A percentile compares a stretch with the other conserved stretches of the same genome.
These are phyloP conservation scores for Apolygus lucorum DNA, from an alignment of 1,140 invertebrate species.

Conservation along the genomic window DNA sequence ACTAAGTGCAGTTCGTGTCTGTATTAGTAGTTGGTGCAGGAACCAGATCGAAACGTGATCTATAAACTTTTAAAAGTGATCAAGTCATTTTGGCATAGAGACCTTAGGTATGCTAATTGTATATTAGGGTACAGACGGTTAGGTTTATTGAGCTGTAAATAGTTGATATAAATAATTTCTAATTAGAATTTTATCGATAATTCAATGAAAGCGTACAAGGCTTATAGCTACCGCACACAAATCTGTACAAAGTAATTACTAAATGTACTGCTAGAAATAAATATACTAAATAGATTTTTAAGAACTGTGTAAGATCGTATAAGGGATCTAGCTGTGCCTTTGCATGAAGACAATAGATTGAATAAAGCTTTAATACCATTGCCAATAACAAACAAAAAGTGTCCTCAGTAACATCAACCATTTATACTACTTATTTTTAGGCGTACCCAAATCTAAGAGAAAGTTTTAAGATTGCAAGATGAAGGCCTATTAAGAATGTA, in stretches of 20 bases:
- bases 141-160: constrained; percentile 6
- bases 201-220: constrained; percentile 3
- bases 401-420: constrained; percentile 13
- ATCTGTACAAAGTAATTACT: constrained; percentile 17
- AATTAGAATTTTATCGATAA: background rate
- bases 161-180: constrained; percentile 8
- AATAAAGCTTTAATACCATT: constrained; percentile 29
- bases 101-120: background rate
- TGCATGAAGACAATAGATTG: constrained; percentile 28
- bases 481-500: background rate
- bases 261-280: background rate
- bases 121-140: background rate
- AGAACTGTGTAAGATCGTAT: constrained; percentile 27
- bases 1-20: background rate
- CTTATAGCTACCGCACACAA: constrained; percentile 14
- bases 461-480: background rate
- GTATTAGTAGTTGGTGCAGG: background rate
- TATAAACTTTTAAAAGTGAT: background rate
- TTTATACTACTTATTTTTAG: background rate
- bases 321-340: constrained; percentile 27
- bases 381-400: constrained; percentile 19
- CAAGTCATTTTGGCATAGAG: constrained; percentile 1
- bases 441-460: background rate
- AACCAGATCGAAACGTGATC: constrained; percentile 8
- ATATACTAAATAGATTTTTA: constrained; percentile 9